Conservation (phyloP, 2,888 invertebrate genomes). For the Hofmannophila pseudospretella region DNA sequence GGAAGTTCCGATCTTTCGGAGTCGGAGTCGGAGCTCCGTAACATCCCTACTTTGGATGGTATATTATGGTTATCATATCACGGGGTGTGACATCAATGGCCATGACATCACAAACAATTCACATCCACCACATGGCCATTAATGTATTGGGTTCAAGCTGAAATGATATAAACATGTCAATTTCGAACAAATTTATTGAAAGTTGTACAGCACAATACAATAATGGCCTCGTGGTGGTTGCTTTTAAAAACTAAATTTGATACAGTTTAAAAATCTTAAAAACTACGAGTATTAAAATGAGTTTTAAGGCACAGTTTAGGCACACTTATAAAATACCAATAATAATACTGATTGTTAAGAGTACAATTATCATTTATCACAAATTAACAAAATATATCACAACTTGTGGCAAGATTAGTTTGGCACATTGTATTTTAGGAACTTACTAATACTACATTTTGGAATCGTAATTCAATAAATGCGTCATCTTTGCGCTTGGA, state of each 20-base stretch:
- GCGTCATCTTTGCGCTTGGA: not conserved
- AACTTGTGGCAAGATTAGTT: slow-evolving; percentile 1
- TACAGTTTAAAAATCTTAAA: slow-evolving; percentile 14
- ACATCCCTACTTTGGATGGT: too few species aligned
- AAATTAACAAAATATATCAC: not conserved
- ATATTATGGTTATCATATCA: too few species aligned
- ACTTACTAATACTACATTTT: not conserved
- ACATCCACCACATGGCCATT: slow-evolving; percentile 66
- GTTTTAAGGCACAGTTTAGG: slow-evolving; percentile 17
- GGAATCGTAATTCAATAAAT: too few species aligned
- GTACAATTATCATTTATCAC: not conserved
- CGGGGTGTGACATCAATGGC: slow-evolving; percentile 60
- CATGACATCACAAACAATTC: slow-evolving; percentile 37
- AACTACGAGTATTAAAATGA: slow-evolving; percentile 26
- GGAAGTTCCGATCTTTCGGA: too few species aligned
- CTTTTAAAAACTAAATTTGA: slow-evolving; percentile 22
- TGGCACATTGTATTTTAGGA: slow-evolving; percentile 4
- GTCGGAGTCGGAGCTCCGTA: too few species aligned
- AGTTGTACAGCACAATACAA: slow-evolving; percentile 53
- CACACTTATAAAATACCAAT: slow-evolving; percentile 1
- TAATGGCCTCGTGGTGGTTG: slow-evolving; percentile 71
- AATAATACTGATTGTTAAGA: slow-evolving; percentile 10
- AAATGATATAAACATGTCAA: slow-evolving; percentile 51
- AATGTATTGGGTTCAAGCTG: slow-evolving; percentile 51
- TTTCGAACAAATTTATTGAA: slow-evolving; percentile 45